These are phyloP conservation scores for Podarcis cretensis DNA, from an alignment of 2,113 vertebrate species.

Conservation along the genomic window DNA sequence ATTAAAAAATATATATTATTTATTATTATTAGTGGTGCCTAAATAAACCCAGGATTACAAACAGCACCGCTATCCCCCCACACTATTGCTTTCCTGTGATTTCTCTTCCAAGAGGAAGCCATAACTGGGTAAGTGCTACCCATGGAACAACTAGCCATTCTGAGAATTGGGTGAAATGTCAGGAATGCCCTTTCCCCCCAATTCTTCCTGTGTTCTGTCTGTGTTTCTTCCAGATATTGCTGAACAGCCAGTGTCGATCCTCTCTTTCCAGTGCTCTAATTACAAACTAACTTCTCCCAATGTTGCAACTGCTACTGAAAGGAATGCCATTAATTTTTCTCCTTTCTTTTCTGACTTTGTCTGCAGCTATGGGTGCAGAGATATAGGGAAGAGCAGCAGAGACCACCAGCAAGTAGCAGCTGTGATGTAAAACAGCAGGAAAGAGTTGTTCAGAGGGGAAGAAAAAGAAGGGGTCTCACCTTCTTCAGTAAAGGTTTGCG, in stretches of 20 bases:
- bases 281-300: not conserved
- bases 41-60: too few relatives aligned
- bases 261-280: too few relatives aligned
- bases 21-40: too few relatives aligned
- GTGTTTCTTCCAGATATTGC: not conserved
- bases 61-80: too few relatives aligned
- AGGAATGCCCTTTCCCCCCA: not conserved
- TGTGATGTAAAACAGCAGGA: constrained; percentile 57
- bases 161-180: not conserved
- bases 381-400: constrained; percentile 1
- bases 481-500: constrained; percentile 5
- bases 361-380: constrained; percentile 28
- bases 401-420: constrained; percentile 65
- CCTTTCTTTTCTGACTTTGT: constrained; percentile 6
- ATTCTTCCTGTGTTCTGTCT: not conserved
- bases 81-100: too few relatives aligned
- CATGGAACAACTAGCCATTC: too few relatives aligned
- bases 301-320: not conserved
- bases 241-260: not conserved
- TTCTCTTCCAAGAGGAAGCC: too few relatives aligned
- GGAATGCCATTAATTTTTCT: not conserved
- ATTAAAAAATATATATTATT: too few relatives aligned
- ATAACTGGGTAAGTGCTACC: too few relatives aligned
- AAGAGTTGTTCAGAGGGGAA: constrained; percentile 28
- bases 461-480: not conserved